A percentile compares a stretch with the other conserved stretches of the same genome.
Evolutionary conservation across 2,797 vertebrate genomes (phyloP).

Genomic region (Pachyuromys duprasi): DNA sequence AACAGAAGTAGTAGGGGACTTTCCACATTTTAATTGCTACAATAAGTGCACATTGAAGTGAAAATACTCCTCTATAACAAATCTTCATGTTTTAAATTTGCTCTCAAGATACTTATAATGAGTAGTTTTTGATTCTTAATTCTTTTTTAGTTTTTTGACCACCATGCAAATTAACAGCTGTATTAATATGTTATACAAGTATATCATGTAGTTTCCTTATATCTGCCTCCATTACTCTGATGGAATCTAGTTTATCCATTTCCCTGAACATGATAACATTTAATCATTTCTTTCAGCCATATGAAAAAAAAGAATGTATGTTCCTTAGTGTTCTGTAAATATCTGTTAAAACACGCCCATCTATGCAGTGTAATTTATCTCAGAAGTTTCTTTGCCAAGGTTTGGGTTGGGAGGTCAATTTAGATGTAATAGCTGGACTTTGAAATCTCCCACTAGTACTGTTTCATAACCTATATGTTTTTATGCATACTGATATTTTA

Average conservation of each 20-base stretch:
- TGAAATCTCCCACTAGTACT: not conserved
- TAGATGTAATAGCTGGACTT: not conserved
- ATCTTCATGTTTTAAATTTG: slow-evolving; percentile 29
- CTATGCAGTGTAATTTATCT: not conserved
- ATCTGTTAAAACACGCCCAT: not conserved
- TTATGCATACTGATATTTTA: not conserved
- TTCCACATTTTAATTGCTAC: not conserved
- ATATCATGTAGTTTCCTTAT: not conserved
- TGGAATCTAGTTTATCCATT: too few relatives aligned
- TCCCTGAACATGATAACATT: not conserved
- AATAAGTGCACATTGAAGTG: not conserved
- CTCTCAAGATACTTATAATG: not conserved
- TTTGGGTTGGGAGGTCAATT: not conserved
- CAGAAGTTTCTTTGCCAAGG: not conserved
- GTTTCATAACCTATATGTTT: not conserved
- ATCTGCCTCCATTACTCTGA: not conserved
- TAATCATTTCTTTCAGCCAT: not conserved
- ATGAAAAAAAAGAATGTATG: not conserved
- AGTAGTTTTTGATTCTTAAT: not conserved
- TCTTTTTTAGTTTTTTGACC: not conserved
- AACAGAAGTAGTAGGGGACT: not conserved
- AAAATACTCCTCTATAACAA: not conserved
- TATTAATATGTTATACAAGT: not conserved
- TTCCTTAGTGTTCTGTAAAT: not conserved
- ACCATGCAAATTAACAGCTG: not conserved